These are phyloP conservation scores for Dinomys branickii DNA, from an alignment of 2,113 vertebrate genomes.

Conservation along the genomic window DNA sequence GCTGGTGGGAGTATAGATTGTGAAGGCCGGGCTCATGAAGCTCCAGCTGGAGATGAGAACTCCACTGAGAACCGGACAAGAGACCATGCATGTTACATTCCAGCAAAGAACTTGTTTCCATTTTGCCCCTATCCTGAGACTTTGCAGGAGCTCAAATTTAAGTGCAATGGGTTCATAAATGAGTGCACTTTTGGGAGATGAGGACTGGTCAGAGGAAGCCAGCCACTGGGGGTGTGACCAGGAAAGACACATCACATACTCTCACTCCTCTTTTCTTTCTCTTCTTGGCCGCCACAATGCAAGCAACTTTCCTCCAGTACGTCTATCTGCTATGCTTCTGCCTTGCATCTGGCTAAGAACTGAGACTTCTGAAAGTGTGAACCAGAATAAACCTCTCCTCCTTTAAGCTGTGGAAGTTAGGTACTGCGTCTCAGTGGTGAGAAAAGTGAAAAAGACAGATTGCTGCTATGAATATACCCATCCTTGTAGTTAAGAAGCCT, in stretches of 20 bases:
- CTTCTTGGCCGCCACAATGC: not conserved
- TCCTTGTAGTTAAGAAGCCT: not conserved
- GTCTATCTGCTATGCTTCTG: not conserved
- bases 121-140: not conserved
- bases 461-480: not conserved
- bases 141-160: not conserved
- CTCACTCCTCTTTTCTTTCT: not conserved
- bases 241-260: not conserved
- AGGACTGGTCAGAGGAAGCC: not conserved
- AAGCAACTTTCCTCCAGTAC: not conserved
- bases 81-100: not conserved
- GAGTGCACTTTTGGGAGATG: not conserved
- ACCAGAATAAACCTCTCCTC: not conserved
- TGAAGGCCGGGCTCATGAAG: not conserved
- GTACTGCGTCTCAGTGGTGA: not conserved
- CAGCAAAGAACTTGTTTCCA: not conserved
- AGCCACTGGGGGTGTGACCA: not conserved
- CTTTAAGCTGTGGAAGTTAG: not conserved
- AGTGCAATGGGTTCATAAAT: not conserved
- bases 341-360: not conserved
- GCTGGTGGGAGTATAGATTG: not conserved
- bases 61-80: not conserved
- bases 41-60: not conserved
- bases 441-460: not conserved
- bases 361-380: not conserved